Conservation (phyloP, 2,113 vertebrate species). For the Pomatostomus ruficeps region DNA sequence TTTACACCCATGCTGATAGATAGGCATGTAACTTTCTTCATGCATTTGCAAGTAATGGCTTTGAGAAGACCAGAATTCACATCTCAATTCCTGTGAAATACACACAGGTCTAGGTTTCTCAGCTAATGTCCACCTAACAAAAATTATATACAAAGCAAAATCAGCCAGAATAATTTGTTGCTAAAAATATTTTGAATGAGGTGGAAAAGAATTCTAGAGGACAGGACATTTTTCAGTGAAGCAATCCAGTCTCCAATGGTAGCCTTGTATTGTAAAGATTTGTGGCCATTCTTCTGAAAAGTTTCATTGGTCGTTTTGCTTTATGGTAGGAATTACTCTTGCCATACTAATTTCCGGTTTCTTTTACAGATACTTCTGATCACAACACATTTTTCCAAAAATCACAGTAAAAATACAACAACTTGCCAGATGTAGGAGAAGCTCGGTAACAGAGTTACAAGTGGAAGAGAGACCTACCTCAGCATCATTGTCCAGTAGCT, state of each 20-base stretch:
- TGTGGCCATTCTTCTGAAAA: not conserved
- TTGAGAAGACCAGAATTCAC: not conserved
- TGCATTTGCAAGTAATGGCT: not conserved
- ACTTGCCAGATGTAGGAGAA: constrained; percentile 15
- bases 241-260: not conserved
- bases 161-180: not conserved
- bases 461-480: not conserved
- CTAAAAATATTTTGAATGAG: not conserved
- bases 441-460: not conserved
- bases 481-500: not conserved
- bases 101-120: not conserved
- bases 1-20: not conserved
- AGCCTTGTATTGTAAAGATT: not conserved
- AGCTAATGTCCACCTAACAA: not conserved
- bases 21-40: not conserved
- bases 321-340: not conserved
- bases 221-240: not conserved
- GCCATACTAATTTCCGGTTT: constrained; percentile 21
- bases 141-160: not conserved
- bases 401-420: not conserved
- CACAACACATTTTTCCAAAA: constrained; percentile 4
- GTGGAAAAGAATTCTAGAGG: not conserved
- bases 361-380: constrained; percentile 21
- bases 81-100: not conserved
- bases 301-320: not conserved